Conservation (phyloP, 2,797 vertebrate genomes). For the Coccyzus lansbergi region DNA sequence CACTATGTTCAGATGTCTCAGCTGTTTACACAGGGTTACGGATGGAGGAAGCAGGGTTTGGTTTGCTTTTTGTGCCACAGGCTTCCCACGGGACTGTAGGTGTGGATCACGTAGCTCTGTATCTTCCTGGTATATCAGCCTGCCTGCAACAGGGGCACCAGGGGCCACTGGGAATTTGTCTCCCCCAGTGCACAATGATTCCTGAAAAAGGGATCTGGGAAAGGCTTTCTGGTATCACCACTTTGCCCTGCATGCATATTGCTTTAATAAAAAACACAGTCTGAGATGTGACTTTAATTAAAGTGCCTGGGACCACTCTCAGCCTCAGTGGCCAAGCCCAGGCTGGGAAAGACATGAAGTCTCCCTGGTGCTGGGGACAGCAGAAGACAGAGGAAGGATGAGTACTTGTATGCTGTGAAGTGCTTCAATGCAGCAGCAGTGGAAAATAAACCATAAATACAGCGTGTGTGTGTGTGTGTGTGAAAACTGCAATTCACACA, state of each 20-base stretch:
- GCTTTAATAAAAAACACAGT: neutral
- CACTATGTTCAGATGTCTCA: fast-evolving
- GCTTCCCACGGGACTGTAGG: neutral
- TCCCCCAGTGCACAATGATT: neutral
- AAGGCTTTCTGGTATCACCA: neutral
- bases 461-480: fast-evolving
- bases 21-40: fast-evolving
- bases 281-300: neutral
- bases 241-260: neutral
- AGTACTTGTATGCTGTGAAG: neutral
- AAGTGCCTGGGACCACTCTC: neutral
- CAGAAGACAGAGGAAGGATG: fast-evolving
- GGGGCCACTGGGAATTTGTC: neutral
- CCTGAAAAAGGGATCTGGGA: neutral
- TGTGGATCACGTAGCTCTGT: neutral
- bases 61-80: neutral
- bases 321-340: neutral
- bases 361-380: neutral
- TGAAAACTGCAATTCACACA: neutral
- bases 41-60: neutral
- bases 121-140: neutral
- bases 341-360: neutral
- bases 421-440: neutral
- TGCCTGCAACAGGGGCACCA: neutral
- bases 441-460: neutral